Evolutionary conservation across 2,113 vertebrate species (phyloP), one percentile per base, ranked within the genome.

Genomic region (Cathartes aura): DNA sequence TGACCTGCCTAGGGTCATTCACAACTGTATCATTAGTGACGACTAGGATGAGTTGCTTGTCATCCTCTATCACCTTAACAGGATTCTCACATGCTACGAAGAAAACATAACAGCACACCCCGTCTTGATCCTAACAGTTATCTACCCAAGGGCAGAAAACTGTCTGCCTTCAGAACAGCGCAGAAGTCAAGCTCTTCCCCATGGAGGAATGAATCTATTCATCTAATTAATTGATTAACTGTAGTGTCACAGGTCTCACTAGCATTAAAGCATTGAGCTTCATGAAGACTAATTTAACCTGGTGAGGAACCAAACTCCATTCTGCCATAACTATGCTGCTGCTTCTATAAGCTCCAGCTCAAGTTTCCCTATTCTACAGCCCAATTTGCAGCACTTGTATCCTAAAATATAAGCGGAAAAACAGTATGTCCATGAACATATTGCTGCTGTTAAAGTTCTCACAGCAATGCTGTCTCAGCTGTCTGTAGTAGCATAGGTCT

Each of bases 111-210:
- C 18, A 73, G 43, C 70, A 78, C 16, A 45, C 10, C 16, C 55
- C 0, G 0, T 13, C 15, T 55, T 70, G 32, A 59, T 13, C 64
- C 45, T 64, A 45, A 62, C 18, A 7, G 11, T 21, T 38, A 76
- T 2, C 47, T 47, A 38, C 47, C 32, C n/a, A 34, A 12, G 59
- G 47, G 56, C 5, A 42, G 34, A 34, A 63, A 70, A 40, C 52
- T 6, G 8, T n/a, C 59, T 59, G 52, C 32, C 59, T 60, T 42
- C 62, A 55, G 40, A 74, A 40, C 48, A 87, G 88, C 2, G 2
- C 23, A 8, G 70, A 45, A 74, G 8, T 34, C 84, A 52, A 68
- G 66, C 42, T 70, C 76, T 72, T 88, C 50, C 42, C 26, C 60
- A 15, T 16, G 12, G 26, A 84, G 48, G 21, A 66, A 94, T 74